These are phyloP conservation scores for Meloe dianella DNA, from an alignment of 2,888 invertebrate species.

Conservation along the genomic window DNA sequence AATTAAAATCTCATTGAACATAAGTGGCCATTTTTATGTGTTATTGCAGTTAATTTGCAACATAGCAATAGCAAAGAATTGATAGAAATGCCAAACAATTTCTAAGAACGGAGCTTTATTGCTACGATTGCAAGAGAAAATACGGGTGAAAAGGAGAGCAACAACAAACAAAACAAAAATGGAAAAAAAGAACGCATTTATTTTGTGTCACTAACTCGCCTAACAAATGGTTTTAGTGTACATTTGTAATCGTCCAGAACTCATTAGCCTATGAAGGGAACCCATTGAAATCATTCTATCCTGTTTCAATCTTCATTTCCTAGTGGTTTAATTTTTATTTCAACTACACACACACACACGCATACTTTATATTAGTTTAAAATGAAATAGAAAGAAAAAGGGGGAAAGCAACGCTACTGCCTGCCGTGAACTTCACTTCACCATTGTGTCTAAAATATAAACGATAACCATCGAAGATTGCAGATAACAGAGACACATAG, in stretches of 20 bases:
- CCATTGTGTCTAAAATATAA: constrained; percentile 59
- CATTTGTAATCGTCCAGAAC: constrained; percentile 55
- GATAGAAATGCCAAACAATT: background rate
- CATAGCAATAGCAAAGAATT: background rate
- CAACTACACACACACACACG: constrained; percentile 49
- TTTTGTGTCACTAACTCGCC: constrained; percentile 53
- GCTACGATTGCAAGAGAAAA: constrained; percentile 33
- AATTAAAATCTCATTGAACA: background rate
- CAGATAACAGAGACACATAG: constrained; percentile 46
- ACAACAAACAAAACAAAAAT: background rate
- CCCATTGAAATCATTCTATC: constrained; percentile 47
- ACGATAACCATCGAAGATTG: constrained; percentile 57
- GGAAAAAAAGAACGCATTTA: constrained; percentile 40
- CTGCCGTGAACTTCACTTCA: constrained; percentile 53
- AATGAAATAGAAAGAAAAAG: constrained; percentile 43
- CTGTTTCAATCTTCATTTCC: constrained; percentile 31
- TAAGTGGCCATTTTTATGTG: background rate
- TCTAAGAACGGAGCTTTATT: background rate
- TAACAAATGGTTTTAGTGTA: constrained; percentile 56
- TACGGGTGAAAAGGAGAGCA: background rate
- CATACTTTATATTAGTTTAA: constrained; percentile 32
- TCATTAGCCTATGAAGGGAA: constrained; percentile 58
- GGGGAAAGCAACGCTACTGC: constrained; percentile 49
- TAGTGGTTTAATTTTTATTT: constrained; percentile 56
- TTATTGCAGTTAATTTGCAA: no score